Evolutionary conservation across 2,113 vertebrate species (phyloP).

Genomic region (Hemiprocne comata): DNA sequence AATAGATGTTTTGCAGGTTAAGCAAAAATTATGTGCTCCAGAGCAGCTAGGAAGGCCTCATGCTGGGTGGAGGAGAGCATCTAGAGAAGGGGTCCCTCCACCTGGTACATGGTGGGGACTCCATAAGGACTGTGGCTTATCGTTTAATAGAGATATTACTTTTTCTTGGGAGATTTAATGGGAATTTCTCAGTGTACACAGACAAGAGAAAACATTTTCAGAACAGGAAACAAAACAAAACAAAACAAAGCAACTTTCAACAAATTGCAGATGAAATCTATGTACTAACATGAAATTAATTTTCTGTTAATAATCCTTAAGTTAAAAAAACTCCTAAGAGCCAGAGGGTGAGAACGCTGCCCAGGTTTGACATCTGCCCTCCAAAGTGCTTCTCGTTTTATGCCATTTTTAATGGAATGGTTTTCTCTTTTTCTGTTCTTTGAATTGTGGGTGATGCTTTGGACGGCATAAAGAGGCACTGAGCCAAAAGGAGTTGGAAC

Average conservation of each 20-base stretch:
- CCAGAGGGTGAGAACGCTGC: background rate
- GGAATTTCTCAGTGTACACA: background rate
- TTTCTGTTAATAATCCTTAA: constrained; percentile 32
- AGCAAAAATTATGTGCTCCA: background rate
- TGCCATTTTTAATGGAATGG: constrained; percentile 16
- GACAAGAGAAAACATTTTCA: constrained; percentile 24
- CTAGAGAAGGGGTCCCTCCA: background rate
- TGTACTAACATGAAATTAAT: constrained; percentile 41
- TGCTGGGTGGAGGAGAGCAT: background rate
- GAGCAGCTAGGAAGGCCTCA: background rate
- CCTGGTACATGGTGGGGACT: background rate
- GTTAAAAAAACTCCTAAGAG: background rate
- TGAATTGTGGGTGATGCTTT: background rate
- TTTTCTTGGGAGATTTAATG: background rate
- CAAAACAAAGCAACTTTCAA: background rate
- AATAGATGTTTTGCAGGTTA: background rate
- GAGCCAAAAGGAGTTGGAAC: background rate
- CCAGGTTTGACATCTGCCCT: background rate
- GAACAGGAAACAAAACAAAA: background rate
- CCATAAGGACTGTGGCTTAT: background rate
- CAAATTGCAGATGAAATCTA: constrained; percentile 24
- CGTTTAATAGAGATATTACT: background rate
- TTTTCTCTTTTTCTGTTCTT: constrained; percentile 33
- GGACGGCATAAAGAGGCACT: background rate
- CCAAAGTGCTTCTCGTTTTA: background rate